Evolutionary conservation across 2,888 invertebrate genomes (phyloP).

Genomic region (Mimachlamys varia): DNA sequence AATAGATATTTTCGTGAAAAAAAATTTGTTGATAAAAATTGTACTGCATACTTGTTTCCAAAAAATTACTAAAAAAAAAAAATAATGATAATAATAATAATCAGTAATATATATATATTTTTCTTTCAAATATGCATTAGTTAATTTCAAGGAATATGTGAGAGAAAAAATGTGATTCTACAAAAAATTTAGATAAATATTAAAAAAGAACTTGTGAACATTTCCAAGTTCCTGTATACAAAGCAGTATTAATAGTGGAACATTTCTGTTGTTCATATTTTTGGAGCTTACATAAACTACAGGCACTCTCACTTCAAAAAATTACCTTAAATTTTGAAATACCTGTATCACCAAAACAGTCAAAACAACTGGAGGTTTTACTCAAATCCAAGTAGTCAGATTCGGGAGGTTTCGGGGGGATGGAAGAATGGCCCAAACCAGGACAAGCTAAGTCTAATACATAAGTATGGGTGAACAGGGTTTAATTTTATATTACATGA

Average conservation of each 20-base stretch:
- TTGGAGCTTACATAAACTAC: not conserved
- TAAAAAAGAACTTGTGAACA: not conserved
- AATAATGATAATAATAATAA: no score
- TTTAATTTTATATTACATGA: not conserved
- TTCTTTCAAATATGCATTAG: no score
- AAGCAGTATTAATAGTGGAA: not conserved
- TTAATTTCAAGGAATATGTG: no score
- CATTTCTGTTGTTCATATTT: not conserved
- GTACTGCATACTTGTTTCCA: no score
- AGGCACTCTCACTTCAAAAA: not conserved
- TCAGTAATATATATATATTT: no score
- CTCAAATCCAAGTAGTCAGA: not conserved
- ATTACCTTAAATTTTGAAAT: not conserved
- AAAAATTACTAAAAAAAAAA: no score
- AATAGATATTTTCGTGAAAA: no score
- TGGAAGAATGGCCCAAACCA: not conserved
- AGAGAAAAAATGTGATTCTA: no score
- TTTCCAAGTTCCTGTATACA: not conserved
- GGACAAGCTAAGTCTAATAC: not conserved
- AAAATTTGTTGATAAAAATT: no score
- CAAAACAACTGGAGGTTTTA: not conserved
- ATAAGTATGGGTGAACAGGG: not conserved
- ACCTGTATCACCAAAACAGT: not conserved
- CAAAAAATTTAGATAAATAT: not conserved
- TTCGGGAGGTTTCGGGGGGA: not conserved